Evolutionary conservation across 2,888 invertebrate genomes (phyloP).

Genomic region (Dryadula phaetusa): DNA sequence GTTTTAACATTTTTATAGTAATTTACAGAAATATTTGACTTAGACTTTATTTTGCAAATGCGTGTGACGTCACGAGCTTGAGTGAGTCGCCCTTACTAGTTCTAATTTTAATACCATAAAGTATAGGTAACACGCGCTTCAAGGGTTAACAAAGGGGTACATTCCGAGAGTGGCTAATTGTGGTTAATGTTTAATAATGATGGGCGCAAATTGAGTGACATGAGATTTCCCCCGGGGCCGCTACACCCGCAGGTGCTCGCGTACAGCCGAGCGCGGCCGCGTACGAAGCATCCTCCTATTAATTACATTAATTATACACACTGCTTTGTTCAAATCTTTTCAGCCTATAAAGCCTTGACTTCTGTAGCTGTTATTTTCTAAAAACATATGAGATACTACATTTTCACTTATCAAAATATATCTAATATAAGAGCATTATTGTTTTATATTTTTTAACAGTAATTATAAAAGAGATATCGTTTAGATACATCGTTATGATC

Average conservation of each 20-base stretch:
- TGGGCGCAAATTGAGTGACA: constrained; percentile 17
- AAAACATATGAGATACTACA: no score
- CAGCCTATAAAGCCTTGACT: no score
- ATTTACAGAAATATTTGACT: no score
- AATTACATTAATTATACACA: constrained; percentile 2
- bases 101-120: constrained; percentile 1
- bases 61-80: no score
- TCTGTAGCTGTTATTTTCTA: no score
- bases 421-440: no score
- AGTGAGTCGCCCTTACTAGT: background rate
- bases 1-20: no score
- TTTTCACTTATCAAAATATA: no score
- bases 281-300: background rate
- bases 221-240: constrained; percentile 18
- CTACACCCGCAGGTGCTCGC: background rate
- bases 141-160: constrained; percentile 8
- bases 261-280: background rate
- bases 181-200: constrained; percentile 16
- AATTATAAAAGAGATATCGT: no score
- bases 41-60: no score
- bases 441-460: no score
- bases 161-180: constrained; percentile 15
- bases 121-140: constrained; percentile 14
- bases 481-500: no score
- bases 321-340: background rate